Conservation (phyloP, 1,140 invertebrate genomes). For the Saccostrea glomerata region DNA sequence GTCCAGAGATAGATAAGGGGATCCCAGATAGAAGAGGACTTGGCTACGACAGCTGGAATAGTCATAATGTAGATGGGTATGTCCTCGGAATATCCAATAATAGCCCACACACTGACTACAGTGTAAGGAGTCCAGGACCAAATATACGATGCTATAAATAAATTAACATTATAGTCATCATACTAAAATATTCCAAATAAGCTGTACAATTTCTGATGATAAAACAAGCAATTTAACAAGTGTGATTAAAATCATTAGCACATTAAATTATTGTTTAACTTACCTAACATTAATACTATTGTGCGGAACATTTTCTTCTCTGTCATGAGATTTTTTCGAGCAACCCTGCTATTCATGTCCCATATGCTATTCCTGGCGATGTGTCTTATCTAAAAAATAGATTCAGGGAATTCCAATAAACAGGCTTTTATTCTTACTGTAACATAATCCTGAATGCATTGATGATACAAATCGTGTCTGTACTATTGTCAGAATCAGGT, state of each 20-base stretch:
- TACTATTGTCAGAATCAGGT: too few relatives aligned
- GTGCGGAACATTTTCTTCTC: slow-evolving; percentile 70
- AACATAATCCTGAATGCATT: too few relatives aligned
- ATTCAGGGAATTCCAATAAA: background rate
- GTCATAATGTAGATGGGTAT: slow-evolving; percentile 51
- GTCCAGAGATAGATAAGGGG: slow-evolving; percentile 67
- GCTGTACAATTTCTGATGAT: too few relatives aligned
- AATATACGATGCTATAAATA: slow-evolving; percentile 59
- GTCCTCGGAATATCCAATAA: slow-evolving; percentile 52
- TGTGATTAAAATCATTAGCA: background rate
- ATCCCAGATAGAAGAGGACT: slow-evolving; percentile 63
- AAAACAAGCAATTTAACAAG: background rate
- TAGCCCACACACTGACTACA: slow-evolving; percentile 56
- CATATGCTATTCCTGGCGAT: slow-evolving; percentile 52
- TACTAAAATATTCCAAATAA: too few relatives aligned
- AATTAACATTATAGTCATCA: background rate
- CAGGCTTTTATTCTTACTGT: background rate
- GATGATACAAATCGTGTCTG: too few relatives aligned
- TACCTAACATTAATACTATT: slow-evolving; percentile 62
- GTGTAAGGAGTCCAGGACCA: slow-evolving; percentile 67
- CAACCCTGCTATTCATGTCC: slow-evolving; percentile 65
- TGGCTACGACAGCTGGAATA: slow-evolving; percentile 62
- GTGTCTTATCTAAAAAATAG: slow-evolving; percentile 47
- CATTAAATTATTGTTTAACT: background rate
- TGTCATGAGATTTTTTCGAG: slow-evolving; percentile 62